Base-by-base conservation (phyloP, 2,888 invertebrate species). In the Andrena marginata region DNA sequence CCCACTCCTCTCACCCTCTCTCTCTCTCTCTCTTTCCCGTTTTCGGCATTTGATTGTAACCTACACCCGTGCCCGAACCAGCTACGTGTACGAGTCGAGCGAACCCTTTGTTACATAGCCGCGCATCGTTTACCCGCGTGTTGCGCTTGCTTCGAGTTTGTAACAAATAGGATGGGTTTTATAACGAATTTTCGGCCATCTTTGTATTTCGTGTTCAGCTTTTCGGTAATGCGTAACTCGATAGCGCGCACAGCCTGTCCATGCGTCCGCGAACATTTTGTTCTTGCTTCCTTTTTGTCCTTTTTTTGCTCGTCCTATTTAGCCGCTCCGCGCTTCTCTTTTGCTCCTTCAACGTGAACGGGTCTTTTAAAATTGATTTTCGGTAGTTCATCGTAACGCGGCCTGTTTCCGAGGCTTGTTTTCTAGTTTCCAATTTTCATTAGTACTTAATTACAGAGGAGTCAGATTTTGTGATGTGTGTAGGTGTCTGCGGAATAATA, bases 21-120 rank as follows among this genome's bases (percentile, higher is more conserved):
- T 10, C 35, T 2, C 35, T 35, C 35, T 10, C 42, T 42, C n/a
- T 42, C n/a, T 16, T 7, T 35, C 90, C 87, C 85, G 90, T 92
- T 92, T 92, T 91, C 88, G 84, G 89, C 89, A 91, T 92, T 91
- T 91, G 90, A 92, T 92, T 91, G 92, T 92, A 92, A 93, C 90
- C 85, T 91, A 92, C 87, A 92, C 90, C 89, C 84, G 65, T 49
- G 23, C 35, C 51, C 31, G 63, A 56, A 64, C 71, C 33, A 26
- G n/a, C 76, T 59, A 54, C 48, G 33, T 23, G 54, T 29, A 10
- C 49, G 20, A 69, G 59, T 33, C 35, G 48, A 49, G 59, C 65
- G 42, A 42, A 51, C 62, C 59, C 60, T 60, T 63, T 63, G 71
- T 60, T 72, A 51, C 20, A 49, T 16, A 49, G 67, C 60, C 73